Evolutionary conservation across 2,113 vertebrate species (phyloP).

Genomic region (Neogale vison): DNA sequence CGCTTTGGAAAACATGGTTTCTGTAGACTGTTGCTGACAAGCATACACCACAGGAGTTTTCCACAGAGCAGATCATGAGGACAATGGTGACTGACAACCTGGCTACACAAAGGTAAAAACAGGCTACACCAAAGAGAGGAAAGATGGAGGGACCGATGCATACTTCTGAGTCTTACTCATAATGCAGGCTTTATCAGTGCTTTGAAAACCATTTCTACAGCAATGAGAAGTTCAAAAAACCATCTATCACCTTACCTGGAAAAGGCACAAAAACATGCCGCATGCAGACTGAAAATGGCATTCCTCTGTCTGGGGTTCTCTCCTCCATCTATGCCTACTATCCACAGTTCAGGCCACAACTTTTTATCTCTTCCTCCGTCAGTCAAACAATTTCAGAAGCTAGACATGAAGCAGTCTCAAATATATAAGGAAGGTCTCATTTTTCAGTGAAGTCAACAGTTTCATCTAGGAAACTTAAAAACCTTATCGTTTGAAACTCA

Average conservation of each 20-base stretch:
- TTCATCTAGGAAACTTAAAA: slow-evolving; percentile 26
- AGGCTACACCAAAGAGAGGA: not conserved
- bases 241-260: slow-evolving; percentile 85
- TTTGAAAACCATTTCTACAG: slow-evolving; percentile 12
- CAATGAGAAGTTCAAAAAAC: not conserved
- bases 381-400: slow-evolving; percentile 57
- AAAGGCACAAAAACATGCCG: slow-evolving; percentile 96
- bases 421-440: not conserved
- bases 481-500: not conserved
- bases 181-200: not conserved
- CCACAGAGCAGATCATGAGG: not conserved
- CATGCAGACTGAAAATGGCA: slow-evolving; percentile 94
- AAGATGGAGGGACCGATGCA: not conserved
- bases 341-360: not conserved
- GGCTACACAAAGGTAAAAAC: not conserved
- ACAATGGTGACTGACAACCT: not conserved
- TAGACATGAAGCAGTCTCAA: not conserved
- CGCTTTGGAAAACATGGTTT: not conserved
- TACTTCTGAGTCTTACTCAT: not conserved
- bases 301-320: slow-evolving; percentile 79
- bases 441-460: not conserved
- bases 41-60: not conserved
- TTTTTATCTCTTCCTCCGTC: slow-evolving; percentile 73
- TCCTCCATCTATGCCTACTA: slow-evolving; percentile 58
- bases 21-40: not conserved